Evolutionary conservation across 2,113 vertebrate genomes (phyloP).

Genomic region (Stomatorhinus ivindoensis): DNA sequence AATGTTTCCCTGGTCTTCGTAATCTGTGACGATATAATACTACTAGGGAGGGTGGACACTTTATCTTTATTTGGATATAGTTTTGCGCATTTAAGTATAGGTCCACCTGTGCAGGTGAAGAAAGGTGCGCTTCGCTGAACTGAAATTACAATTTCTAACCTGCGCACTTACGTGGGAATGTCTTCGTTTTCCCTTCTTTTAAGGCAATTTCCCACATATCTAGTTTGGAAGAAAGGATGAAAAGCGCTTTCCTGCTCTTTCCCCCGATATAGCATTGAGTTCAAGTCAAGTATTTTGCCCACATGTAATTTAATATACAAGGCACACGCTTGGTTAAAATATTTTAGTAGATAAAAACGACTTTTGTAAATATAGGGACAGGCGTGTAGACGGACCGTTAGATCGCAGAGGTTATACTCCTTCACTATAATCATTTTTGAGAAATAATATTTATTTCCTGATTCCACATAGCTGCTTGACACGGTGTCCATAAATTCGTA

Average conservation of each 20-base stretch:
- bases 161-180: neutral
- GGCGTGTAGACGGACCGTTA: neutral
- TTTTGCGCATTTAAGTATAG: slow-evolving; percentile 35
- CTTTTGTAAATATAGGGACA: neutral
- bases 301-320: neutral
- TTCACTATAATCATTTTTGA: neutral
- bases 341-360: neutral
- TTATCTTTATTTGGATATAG: neutral
- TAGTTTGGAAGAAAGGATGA: neutral
- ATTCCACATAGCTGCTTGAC: slow-evolving; percentile 7
- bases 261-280: neutral
- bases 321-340: slow-evolving; percentile 6
- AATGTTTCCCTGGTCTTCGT: neutral
- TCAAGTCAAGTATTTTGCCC: neutral
- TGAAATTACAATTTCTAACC: neutral
- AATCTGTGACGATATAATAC: neutral
- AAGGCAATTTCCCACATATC: neutral
- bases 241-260: neutral
- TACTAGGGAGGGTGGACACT: slow-evolving; percentile 1
- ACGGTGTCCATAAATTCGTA: slow-evolving; percentile 1
- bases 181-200: neutral
- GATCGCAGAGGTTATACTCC: neutral
- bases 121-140: slow-evolving; percentile 36
- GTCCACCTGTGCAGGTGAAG: slow-evolving; percentile 81
- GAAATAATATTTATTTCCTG: slow-evolving; percentile 2